Conservation (phyloP, 2,888 invertebrate genomes). For the Clitarchus hookeri region DNA sequence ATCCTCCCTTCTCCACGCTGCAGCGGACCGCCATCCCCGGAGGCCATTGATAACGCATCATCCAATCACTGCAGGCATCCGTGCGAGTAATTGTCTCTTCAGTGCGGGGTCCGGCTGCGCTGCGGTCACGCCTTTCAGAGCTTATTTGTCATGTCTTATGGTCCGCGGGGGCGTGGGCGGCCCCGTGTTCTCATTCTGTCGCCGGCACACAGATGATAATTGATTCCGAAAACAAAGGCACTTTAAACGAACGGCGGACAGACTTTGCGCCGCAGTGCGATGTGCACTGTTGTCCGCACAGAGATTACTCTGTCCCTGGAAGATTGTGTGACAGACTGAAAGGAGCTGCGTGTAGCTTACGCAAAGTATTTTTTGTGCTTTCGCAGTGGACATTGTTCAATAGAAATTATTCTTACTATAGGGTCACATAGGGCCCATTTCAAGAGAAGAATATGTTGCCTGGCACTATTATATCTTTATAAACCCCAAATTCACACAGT, state of each 20-base stretch:
- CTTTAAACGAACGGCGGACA: background rate
- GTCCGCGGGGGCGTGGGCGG: background rate
- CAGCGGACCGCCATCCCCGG: background rate
- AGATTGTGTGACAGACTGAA: too few species aligned
- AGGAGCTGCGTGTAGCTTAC: too few species aligned
- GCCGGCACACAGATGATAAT: background rate
- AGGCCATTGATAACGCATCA: constrained; percentile 17
- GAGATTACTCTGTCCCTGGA: background rate
- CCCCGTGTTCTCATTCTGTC: background rate
- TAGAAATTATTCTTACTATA: too few species aligned
- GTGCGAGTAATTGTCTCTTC: constrained; percentile 16
- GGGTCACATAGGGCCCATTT: too few species aligned
- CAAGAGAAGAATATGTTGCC: too few species aligned
- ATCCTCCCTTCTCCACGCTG: background rate
- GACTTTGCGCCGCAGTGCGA: background rate
- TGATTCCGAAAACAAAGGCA: background rate
- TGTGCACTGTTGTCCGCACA: background rate
- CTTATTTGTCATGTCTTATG: constrained; percentile 14
- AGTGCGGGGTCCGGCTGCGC: background rate
- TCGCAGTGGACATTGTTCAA: too few species aligned
- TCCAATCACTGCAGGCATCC: constrained; percentile 25
- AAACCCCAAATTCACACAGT: too few species aligned
- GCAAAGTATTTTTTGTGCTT: too few species aligned
- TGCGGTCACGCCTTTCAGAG: background rate
- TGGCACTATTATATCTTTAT: too few species aligned